Evolutionary conservation across 2,888 invertebrate genomes (phyloP).

Genomic region (Acanthoscelides obtectus): DNA sequence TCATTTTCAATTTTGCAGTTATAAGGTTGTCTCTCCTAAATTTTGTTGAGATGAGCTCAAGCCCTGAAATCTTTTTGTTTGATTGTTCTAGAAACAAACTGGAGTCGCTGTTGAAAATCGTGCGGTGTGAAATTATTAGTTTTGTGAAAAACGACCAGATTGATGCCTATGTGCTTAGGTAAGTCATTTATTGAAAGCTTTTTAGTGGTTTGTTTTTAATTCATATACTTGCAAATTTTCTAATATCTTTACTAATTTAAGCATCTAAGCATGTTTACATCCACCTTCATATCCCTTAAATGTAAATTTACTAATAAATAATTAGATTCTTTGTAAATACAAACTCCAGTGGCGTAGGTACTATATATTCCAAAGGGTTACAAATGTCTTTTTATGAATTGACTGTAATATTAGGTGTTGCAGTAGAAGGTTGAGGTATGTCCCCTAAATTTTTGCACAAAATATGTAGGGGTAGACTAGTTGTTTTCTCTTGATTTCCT

Average conservation of each 20-base stretch:
- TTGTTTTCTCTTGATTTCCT: too few relatives aligned
- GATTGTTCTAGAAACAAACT: constrained; percentile 68
- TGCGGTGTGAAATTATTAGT: constrained; percentile 95
- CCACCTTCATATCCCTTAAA: too few relatives aligned
- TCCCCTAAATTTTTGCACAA: too few relatives aligned
- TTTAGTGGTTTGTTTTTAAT: too few relatives aligned
- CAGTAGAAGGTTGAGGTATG: too few relatives aligned
- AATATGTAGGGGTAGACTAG: too few relatives aligned
- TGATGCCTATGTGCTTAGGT: constrained; percentile 96
- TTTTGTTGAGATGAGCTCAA: not conserved
- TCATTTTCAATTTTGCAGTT: not conserved
- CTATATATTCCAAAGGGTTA: too few relatives aligned
- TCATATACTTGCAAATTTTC: too few relatives aligned
- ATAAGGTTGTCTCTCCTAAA: not conserved
- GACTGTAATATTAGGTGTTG: too few relatives aligned
- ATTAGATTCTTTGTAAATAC: not conserved
- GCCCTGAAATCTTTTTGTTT: not conserved
- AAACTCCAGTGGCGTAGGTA: not conserved
- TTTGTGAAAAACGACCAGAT: constrained; percentile 82
- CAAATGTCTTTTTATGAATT: too few relatives aligned
- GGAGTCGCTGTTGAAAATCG: constrained; percentile 84
- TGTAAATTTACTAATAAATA: not conserved
- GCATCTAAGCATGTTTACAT: too few relatives aligned
- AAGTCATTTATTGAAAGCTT: constrained; percentile 36
- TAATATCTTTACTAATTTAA: too few relatives aligned